phyloP scores from a whole-genome alignment of 2,113 vertebrate species.

The Otolemur garnettii region DNA sequence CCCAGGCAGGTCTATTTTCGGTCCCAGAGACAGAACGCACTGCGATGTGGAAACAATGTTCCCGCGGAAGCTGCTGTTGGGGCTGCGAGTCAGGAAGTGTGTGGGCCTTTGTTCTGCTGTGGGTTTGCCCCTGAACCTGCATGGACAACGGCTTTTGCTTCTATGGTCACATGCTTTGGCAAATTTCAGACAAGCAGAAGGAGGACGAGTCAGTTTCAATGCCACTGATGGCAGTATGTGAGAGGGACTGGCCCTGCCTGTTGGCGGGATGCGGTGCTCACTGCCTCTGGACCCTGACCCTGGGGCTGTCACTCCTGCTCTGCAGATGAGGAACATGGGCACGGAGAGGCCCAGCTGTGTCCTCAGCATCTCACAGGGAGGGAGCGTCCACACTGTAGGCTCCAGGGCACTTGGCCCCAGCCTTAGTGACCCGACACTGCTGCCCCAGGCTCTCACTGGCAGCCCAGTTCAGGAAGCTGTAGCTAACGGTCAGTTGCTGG shows the following conservation, averaged over 20 bases:
- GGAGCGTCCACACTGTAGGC: no score
- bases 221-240: fast-evolving
- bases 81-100: neutral
- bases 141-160: fast-evolving
- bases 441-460: fast-evolving
- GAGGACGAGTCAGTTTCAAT: neutral
- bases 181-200: neutral
- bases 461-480: fast-evolving
- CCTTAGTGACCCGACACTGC: fast-evolving
- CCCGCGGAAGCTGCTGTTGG: fast-evolving
- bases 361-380: neutral
- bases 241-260: fast-evolving
- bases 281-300: fast-evolving
- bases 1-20: neutral
- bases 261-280: fast-evolving
- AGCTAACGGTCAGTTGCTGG: neutral
- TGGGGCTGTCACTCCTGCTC: fast-evolving
- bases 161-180: neutral
- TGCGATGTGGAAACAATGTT: fast-evolving
- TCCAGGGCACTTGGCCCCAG: neutral
- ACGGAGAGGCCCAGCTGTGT: no score
- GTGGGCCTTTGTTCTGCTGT: neutral
- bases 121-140: neutral
- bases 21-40: neutral
- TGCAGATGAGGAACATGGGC: neutral